Conservation (phyloP, 2,888 invertebrate genomes). For the Mesodorylaimus sp. region DNA sequence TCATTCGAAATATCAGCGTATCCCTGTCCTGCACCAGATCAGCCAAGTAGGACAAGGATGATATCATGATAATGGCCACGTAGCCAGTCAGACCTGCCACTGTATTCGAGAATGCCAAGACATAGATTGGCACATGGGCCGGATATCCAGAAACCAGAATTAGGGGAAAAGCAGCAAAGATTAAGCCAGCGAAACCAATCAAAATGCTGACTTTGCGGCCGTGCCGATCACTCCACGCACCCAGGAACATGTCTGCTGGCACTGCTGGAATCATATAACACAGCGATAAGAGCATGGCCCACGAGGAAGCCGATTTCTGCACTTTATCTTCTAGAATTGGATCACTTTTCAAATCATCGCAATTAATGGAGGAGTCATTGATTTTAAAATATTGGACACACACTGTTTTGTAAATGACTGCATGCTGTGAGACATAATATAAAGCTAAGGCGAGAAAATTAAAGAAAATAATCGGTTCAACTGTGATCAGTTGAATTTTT, state of each 20-base stretch:
- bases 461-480: slow-evolving; percentile 2
- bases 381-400: not conserved
- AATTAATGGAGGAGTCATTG: too few relatives aligned
- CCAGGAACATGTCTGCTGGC: not conserved
- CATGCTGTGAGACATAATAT: not conserved
- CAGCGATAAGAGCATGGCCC: not conserved
- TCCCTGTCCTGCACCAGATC: not conserved
- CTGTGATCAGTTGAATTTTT: too few relatives aligned
- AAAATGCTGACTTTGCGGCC: slow-evolving; percentile 3
- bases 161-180: not conserved
- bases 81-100: slow-evolving; percentile 1
- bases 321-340: slow-evolving; percentile 1
- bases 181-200: not conserved
- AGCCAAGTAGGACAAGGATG: not conserved
- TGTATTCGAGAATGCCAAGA: not conserved
- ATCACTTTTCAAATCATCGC: not conserved
- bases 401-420: not conserved
- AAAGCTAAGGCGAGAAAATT: slow-evolving; percentile 1
- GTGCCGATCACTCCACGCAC: not conserved
- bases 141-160: not conserved
- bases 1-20: not conserved
- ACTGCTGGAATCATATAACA: not conserved
- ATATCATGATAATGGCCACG: slow-evolving; percentile 2
- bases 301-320: not conserved
- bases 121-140: not conserved